These are phyloP conservation scores for Craterocephalus amniculus DNA, from an alignment of 2,797 vertebrate species.

Conservation along the genomic window DNA sequence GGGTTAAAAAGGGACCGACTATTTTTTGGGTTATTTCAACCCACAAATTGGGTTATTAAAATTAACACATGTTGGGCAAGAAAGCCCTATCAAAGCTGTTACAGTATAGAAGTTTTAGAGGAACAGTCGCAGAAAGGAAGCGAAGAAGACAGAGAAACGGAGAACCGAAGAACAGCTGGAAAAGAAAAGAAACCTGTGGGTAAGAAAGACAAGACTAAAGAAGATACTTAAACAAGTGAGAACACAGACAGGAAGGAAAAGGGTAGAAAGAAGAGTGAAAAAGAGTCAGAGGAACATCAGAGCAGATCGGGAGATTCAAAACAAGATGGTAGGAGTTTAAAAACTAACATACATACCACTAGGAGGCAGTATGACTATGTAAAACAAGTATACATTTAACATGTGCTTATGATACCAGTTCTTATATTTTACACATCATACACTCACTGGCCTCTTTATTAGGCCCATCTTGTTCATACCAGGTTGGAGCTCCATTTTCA, in stretches of 20 bases:
- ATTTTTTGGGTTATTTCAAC: no score
- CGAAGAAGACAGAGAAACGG: slow-evolving; percentile 59
- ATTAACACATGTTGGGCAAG: no score
- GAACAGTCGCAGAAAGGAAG: slow-evolving; percentile 39
- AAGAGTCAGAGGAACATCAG: slow-evolving; percentile 9
- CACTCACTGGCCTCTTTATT: no score
- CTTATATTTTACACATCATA: no score
- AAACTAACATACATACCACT: no score
- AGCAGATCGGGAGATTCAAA: slow-evolving; percentile 6
- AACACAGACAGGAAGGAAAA: slow-evolving; percentile 21
- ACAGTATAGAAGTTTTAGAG: slow-evolving; percentile 32
- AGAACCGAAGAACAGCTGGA: slow-evolving; percentile 41
- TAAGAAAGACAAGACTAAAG: slow-evolving; percentile 10
- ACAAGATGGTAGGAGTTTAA: not conserved
- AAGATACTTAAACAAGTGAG: not conserved
- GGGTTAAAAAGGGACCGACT: no score
- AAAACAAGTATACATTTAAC: no score
- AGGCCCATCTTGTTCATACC: no score
- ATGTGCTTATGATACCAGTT: no score
- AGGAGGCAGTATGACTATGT: no score
- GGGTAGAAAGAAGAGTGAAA: slow-evolving; percentile 18
- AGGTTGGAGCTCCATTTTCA: no score
- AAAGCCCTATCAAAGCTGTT: slow-evolving; percentile 1
- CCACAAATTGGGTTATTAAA: no score
- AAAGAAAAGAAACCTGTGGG: slow-evolving; percentile 35